These are phyloP conservation scores for Bacillus rossius DNA, from an alignment of 1,140 invertebrate genomes.

Conservation along the genomic window DNA sequence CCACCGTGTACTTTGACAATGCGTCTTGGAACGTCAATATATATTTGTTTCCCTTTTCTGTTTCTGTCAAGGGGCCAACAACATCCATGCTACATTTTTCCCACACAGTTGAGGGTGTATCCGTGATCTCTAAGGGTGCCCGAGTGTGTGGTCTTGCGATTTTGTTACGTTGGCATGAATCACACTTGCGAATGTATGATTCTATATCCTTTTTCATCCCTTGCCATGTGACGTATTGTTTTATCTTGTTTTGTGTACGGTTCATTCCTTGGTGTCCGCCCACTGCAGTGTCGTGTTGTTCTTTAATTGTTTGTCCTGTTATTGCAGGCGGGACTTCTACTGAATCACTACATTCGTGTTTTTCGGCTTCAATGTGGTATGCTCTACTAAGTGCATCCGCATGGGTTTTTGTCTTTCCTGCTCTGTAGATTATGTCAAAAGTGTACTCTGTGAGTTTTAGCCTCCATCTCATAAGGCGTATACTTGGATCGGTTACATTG, in stretches of 20 bases:
- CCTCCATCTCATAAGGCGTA: constrained; percentile 29
- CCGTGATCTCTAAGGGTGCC: constrained; percentile 23
- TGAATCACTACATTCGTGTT: too few species aligned
- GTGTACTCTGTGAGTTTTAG: constrained; percentile 35
- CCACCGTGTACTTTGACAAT: constrained; percentile 29
- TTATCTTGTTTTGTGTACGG: background rate
- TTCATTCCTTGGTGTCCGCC: constrained; percentile 22
- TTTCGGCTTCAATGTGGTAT: background rate
- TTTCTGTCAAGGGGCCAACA: constrained; percentile 28
- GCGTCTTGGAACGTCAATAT: constrained; percentile 32
- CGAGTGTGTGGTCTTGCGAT: too few species aligned
- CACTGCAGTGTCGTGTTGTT: constrained; percentile 2
- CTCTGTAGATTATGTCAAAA: constrained; percentile 31
- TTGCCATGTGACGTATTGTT: background rate
- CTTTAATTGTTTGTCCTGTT: too few species aligned
- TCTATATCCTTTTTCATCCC: background rate
- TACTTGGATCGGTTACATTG: constrained; percentile 22
- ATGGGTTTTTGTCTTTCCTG: background rate
- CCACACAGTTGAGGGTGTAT: constrained; percentile 15
- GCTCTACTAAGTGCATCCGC: background rate
- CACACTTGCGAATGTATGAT: constrained; percentile 13
- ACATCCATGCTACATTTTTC: constrained; percentile 27
- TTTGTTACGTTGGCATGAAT: constrained; percentile 25
- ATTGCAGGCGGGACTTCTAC: too few species aligned
- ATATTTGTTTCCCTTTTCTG: constrained; percentile 27